Evolutionary conservation across 2,797 vertebrate species (phyloP), one percentile per base, ranked within the genome.

Genomic region (Scomberomorus guttatus): DNA sequence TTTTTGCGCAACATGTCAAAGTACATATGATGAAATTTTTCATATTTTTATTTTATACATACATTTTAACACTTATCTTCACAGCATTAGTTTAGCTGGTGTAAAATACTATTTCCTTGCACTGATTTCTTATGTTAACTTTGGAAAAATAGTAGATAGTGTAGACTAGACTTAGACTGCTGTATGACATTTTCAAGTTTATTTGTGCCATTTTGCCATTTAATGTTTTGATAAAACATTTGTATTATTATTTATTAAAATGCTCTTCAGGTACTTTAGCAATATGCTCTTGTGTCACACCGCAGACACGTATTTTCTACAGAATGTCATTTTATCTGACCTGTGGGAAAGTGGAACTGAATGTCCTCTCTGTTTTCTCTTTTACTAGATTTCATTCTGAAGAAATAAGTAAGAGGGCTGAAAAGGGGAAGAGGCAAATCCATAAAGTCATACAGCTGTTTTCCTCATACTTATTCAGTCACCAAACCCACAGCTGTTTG

Each of bases 401-500:
- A 64, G 10, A 46, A 46, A 66, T 58, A 55, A 58, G 29, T 61
- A 79, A 60, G 57, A 54, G 20, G 0, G 2, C 18, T 56, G 11
- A 59, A 68, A 81, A 69, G 20, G 2, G 42, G 82, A 83, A 77
- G 55, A 2, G 17, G 15, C 0, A 52, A 1, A 65, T 34, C 59
- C 17, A 44, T 3, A 2, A 55, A 64, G 2, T 67, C 72, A 75
- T 15, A 4, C 10, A 17, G 12, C 2, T 34, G 12, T 32, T 32
- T 32, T 32, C 6, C 4, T 32, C 1, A 32, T 32, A 5, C 29
- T 32, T 32, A 32, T 32, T 32, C 6, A 32, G 29, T 32, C 29
- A 29, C 27, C 27, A 3, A 5, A 82, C 4, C 57, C 66, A 50
- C 55, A 18, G 6, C 27, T 27, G 13, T n/a, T 66, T 57, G 56